These are phyloP conservation scores for Laticauda colubrina DNA, from an alignment of 2,113 vertebrate genomes.

Conservation along the genomic window DNA sequence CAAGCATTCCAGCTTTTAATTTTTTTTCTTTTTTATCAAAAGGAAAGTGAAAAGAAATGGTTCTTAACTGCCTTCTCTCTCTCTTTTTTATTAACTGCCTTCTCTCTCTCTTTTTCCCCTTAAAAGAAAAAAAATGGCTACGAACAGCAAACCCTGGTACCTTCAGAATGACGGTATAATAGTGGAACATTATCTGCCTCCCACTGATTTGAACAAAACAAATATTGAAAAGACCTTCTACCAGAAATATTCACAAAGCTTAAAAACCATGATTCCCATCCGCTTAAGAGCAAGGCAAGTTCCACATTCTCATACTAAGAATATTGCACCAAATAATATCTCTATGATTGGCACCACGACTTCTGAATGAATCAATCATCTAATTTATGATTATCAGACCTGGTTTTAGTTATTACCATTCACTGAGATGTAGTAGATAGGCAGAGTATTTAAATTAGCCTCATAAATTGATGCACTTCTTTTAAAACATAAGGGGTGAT, in stretches of 20 bases:
- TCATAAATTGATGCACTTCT: background rate
- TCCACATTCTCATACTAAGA: slow-evolving; percentile 3
- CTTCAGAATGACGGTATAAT: slow-evolving; percentile 19
- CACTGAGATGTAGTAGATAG: background rate
- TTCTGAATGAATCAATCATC: background rate
- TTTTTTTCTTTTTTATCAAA: background rate
- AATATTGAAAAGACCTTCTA: slow-evolving; percentile 32
- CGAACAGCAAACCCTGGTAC: slow-evolving; percentile 17
- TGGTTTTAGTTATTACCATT: background rate
- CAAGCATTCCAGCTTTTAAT: background rate
- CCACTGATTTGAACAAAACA: slow-evolving; percentile 48
- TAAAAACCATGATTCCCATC: slow-evolving; percentile 69
- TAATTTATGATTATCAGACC: background rate
- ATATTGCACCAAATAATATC: background rate
- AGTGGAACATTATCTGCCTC: slow-evolving; percentile 34
- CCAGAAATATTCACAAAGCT: slow-evolving; percentile 70
- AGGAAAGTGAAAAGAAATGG: background rate
- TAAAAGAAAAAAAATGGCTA: background rate
- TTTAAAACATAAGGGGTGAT: background rate
- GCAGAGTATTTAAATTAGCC: background rate
- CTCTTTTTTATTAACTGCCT: background rate
- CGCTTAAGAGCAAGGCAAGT: slow-evolving; percentile 55
- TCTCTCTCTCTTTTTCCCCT: slow-evolving; percentile 10
- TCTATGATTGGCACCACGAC: background rate
- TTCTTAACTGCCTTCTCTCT: background rate